A percentile compares a stretch with the other conserved stretches of the same genome.
phyloP scores from a whole-genome alignment of 2,797 vertebrate genomes.

The Linurgus olivaceus region DNA sequence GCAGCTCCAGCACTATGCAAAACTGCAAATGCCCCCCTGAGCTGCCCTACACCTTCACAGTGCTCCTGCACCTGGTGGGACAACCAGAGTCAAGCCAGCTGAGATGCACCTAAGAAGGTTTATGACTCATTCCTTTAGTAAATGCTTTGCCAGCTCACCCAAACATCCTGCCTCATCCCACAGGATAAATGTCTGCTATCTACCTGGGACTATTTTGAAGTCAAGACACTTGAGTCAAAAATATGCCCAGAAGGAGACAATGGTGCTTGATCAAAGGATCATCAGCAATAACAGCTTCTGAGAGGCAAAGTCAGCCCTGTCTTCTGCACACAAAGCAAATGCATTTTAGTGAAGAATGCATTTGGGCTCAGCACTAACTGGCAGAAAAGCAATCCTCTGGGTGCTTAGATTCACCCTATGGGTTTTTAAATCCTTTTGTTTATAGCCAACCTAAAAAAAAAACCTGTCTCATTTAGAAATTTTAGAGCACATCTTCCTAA shows the following conservation, averaged over 20 bases:
- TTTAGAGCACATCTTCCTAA: neutral
- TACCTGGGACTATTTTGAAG: neutral
- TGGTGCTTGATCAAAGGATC: neutral
- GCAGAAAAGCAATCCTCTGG: neutral
- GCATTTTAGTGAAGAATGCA: neutral
- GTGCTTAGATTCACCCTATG: too few species aligned
- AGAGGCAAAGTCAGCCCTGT: neutral
- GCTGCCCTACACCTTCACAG: neutral
- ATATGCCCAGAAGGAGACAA: neutral
- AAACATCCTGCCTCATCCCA: neutral
- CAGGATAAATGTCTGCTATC: neutral
- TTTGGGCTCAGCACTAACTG: neutral
- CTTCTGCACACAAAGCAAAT: neutral
- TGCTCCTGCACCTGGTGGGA: neutral
- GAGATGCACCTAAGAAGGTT: neutral
- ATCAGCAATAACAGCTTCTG: neutral
- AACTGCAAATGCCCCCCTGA: neutral
- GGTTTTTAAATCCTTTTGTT: neutral
- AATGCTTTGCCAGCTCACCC: neutral
- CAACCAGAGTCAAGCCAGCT: neutral
- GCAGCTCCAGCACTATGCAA: neutral
- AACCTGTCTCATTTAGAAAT: rapidly evolving
- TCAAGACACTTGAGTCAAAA: neutral
- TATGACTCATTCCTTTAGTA: neutral
- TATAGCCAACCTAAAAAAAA: neutral